Conservation (phyloP, 2,888 invertebrate genomes). For the Drosophila ezoana region DNA sequence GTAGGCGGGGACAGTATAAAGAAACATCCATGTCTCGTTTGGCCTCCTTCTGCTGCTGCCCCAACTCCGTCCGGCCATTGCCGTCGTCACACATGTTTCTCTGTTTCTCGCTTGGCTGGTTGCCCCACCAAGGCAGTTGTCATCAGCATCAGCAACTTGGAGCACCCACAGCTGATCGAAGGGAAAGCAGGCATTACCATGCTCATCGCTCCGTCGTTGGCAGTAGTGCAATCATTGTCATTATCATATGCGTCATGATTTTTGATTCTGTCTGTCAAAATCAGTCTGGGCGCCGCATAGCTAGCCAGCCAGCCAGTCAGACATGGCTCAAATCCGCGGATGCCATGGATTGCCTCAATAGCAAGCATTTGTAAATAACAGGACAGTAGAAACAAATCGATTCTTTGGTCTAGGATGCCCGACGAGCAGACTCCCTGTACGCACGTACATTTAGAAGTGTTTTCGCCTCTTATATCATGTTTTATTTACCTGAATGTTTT, state of each 20-base stretch:
- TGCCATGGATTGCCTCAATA: conserved; percentile 30
- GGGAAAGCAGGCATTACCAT: conserved; percentile 20
- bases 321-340: conserved; percentile 43
- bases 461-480: no score
- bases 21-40: conserved; percentile 65
- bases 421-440: no score
- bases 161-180: conserved; percentile 37
- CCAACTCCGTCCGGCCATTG: conserved; percentile 38
- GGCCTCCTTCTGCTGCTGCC: conserved; percentile 17
- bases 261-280: conserved; percentile 54
- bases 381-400: background rate
- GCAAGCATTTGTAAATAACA: background rate
- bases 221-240: conserved; percentile 70
- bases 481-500: no score
- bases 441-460: no score
- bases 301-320: conserved; percentile 22
- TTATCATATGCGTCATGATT: conserved; percentile 76
- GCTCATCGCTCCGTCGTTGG: conserved; percentile 17
- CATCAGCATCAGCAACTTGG: conserved; percentile 51
- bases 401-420: no score
- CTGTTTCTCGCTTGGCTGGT: conserved; percentile 53
- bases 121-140: conserved; percentile 56
- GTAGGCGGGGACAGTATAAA: conserved; percentile 60
- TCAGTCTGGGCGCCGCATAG: conserved; percentile 28
- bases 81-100: conserved; percentile 62